Conservation (phyloP, 2,888 invertebrate species). For the Trissolcus brochymenae region DNA sequence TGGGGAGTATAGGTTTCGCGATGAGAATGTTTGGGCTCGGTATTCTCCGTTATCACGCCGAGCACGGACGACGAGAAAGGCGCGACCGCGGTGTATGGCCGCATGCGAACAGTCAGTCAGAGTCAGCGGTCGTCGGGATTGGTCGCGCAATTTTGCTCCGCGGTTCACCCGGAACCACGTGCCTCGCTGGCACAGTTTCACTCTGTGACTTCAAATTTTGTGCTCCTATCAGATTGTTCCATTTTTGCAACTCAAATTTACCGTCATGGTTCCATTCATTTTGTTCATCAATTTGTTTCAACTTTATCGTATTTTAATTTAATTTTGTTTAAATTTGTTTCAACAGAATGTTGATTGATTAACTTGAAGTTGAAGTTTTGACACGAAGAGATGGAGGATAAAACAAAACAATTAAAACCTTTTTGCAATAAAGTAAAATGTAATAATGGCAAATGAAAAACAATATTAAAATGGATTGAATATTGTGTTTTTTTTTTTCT, state of each 20-base stretch:
- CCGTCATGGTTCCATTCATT: too few species aligned
- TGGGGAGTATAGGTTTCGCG: not conserved
- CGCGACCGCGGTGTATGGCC: constrained; percentile 15
- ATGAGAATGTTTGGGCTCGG: constrained; percentile 23
- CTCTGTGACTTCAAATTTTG: constrained; percentile 8
- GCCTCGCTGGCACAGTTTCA: constrained; percentile 31
- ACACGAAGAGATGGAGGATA: too few species aligned
- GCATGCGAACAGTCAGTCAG: constrained; percentile 34
- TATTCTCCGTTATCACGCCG: constrained; percentile 40
- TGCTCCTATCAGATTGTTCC: not conserved
- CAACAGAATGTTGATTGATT: too few species aligned
- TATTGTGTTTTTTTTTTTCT: not conserved
- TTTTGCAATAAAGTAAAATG: too few species aligned
- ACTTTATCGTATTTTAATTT: too few species aligned
- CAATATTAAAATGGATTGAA: not conserved
- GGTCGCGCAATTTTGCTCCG: constrained; percentile 14
- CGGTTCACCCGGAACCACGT: constrained; percentile 43
- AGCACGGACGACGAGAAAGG: constrained; percentile 44
- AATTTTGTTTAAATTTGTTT: too few species aligned
- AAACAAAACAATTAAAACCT: too few species aligned
- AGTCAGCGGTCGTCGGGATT: constrained; percentile 22
- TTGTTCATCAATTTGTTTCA: too few species aligned
- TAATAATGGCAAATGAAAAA: too few species aligned
- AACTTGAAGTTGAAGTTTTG: too few species aligned
- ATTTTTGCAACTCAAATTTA: not conserved